phyloP scores from a whole-genome alignment of 2,113 vertebrate genomes.

The Motacilla alba region DNA sequence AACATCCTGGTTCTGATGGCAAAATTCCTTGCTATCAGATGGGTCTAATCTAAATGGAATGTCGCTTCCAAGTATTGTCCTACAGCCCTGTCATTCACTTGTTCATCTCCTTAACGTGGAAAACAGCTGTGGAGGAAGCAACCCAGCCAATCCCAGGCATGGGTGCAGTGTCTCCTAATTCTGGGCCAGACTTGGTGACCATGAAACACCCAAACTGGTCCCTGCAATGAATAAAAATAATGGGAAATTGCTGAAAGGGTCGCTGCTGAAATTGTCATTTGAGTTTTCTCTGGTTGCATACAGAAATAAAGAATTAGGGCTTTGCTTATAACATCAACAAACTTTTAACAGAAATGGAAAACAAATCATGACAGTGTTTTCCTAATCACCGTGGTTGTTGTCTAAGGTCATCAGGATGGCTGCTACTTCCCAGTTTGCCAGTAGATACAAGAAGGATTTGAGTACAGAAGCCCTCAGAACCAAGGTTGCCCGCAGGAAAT shows the following conservation, averaged over 20 bases:
- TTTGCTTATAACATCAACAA: fast-evolving
- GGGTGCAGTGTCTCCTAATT: not conserved
- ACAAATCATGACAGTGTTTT: not conserved
- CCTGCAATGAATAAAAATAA: not conserved
- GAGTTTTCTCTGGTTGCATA: not conserved
- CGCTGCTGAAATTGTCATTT: not conserved
- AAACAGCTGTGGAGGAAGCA: not conserved
- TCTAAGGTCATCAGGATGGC: conserved; percentile 37
- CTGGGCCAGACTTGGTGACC: not conserved
- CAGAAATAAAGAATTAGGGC: not conserved
- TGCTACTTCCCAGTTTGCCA: conserved; percentile 73
- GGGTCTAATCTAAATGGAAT: not conserved
- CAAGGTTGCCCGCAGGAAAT: conserved; percentile 83
- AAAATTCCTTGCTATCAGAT: not conserved
- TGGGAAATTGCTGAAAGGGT: not conserved
- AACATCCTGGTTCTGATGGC: not conserved
- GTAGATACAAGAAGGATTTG: conserved; percentile 79
- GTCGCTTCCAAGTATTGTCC: conserved; percentile 55
- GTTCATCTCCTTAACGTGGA: not conserved
- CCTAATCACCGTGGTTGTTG: not conserved
- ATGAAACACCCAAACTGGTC: not conserved
- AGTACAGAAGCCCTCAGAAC: conserved; percentile 84
- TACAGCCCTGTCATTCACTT: not conserved
- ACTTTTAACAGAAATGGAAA: not conserved
- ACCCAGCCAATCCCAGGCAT: not conserved